phyloP scores from a whole-genome alignment of 2,797 vertebrate species.

The Gallinago nigripennis region DNA sequence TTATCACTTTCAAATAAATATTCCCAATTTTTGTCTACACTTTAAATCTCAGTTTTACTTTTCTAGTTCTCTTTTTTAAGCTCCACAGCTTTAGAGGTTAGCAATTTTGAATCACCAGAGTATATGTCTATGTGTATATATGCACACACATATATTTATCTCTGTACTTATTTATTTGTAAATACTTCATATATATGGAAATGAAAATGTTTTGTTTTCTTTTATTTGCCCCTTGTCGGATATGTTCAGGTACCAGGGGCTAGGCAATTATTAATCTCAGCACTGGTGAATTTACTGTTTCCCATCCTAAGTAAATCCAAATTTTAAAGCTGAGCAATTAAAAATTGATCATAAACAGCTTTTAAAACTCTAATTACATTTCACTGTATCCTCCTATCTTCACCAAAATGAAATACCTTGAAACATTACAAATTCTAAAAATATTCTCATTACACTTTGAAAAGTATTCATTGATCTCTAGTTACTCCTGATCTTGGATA shows the following conservation, averaged over 20 bases:
- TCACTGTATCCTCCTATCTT: background rate
- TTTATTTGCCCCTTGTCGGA: background rate
- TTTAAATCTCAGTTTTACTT: background rate
- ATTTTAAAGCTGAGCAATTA: slow-evolving; percentile 4
- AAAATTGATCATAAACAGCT: background rate
- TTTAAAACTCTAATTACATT: background rate
- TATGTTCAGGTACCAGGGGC: background rate
- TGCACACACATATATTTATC: background rate
- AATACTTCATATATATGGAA: background rate
- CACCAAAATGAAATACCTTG: background rate
- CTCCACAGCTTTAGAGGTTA: background rate
- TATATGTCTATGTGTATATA: background rate
- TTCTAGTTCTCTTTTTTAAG: background rate
- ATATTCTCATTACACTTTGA: background rate
- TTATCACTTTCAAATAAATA: background rate
- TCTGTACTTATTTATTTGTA: background rate
- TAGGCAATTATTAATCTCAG: slow-evolving; percentile 2
- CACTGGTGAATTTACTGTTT: background rate
- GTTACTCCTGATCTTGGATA: background rate
- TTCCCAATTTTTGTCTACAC: accelerated
- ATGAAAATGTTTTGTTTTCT: background rate
- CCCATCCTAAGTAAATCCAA: background rate
- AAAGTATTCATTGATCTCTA: background rate
- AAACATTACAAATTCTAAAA: background rate
- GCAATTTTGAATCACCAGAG: background rate